Evolutionary conservation across 2,113 vertebrate genomes (phyloP).

Genomic region (Pachyramphus minor): DNA sequence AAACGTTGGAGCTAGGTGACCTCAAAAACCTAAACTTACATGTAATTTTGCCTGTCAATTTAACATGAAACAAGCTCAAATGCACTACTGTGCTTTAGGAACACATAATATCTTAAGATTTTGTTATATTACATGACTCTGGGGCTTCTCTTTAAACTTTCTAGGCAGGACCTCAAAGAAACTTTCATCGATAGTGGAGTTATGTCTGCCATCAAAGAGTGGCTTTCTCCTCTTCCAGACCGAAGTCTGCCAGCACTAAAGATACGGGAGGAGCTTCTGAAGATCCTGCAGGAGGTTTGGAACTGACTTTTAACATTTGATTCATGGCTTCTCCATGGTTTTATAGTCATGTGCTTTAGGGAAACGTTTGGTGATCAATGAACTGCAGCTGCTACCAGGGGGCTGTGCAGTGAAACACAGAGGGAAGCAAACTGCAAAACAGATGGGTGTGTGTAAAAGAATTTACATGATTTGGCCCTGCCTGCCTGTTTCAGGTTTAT

Average conservation of each 20-base stretch:
- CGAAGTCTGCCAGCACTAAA: slow-evolving; percentile 91
- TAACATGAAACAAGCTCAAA: not conserved
- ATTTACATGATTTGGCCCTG: not conserved
- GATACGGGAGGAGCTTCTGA: slow-evolving; percentile 92
- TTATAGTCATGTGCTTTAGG: not conserved
- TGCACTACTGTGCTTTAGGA: not conserved
- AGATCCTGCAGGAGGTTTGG: slow-evolving; percentile 93
- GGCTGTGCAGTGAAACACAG: not conserved
- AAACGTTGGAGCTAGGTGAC: not conserved
- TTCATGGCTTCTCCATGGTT: not conserved
- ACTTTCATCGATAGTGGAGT: slow-evolving; percentile 99
- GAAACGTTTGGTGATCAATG: not conserved
- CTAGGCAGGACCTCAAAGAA: slow-evolving; percentile 95
- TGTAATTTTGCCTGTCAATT: not conserved
- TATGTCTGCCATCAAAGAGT: slow-evolving; percentile 97
- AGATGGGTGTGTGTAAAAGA: not conserved
- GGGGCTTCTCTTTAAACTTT: slow-evolving; percentile 35
- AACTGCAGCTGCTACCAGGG: not conserved
- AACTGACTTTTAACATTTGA: not conserved
- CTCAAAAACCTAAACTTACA: not conserved
- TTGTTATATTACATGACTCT: not conserved
- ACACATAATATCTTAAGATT: not conserved
- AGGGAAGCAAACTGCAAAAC: not conserved
- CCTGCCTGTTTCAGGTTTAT: not conserved
- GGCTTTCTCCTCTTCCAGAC: slow-evolving; percentile 96